phyloP scores from a whole-genome alignment of 2,797 vertebrate species.

The Vespertilio murinus region DNA sequence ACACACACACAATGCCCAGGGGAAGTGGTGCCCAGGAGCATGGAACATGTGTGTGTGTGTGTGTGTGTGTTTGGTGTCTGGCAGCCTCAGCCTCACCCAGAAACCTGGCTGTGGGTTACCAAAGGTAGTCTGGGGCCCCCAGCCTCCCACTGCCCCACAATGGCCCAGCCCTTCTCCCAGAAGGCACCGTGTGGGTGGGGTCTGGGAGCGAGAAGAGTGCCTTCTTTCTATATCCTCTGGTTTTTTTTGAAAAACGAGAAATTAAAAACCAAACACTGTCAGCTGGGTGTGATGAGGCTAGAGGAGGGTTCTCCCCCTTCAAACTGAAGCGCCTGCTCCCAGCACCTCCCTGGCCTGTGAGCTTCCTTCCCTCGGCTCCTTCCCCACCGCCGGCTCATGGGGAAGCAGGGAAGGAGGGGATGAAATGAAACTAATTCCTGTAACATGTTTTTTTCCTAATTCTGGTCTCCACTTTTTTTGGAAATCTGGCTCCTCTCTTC shows the following conservation, averaged over 20 bases:
- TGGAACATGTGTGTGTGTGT: not conserved
- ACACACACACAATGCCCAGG: not conserved
- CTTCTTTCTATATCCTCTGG: not conserved
- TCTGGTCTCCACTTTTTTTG: not conserved
- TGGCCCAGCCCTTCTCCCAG: not conserved
- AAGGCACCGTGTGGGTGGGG: not conserved
- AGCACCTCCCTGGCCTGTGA: not conserved
- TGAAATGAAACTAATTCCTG: not conserved
- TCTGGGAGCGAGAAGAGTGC: not conserved
- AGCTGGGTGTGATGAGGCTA: not conserved
- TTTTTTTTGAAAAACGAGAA: not conserved
- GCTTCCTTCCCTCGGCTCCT: not conserved
- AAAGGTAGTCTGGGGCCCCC: not conserved
- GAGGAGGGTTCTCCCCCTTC: not conserved
- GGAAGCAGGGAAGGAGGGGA: not conserved
- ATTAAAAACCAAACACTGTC: not conserved
- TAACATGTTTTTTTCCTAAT: not conserved
- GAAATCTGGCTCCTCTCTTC: not conserved
- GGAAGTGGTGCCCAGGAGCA: not conserved
- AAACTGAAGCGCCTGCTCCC: not conserved
- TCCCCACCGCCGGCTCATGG: not conserved
- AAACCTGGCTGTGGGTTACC: not conserved
- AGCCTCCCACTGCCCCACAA: not conserved
- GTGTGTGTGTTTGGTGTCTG: not conserved
- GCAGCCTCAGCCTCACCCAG: not conserved